Evolutionary conservation across 1,140 invertebrate genomes (phyloP).

Genomic region (Drosophila jambulina): DNA sequence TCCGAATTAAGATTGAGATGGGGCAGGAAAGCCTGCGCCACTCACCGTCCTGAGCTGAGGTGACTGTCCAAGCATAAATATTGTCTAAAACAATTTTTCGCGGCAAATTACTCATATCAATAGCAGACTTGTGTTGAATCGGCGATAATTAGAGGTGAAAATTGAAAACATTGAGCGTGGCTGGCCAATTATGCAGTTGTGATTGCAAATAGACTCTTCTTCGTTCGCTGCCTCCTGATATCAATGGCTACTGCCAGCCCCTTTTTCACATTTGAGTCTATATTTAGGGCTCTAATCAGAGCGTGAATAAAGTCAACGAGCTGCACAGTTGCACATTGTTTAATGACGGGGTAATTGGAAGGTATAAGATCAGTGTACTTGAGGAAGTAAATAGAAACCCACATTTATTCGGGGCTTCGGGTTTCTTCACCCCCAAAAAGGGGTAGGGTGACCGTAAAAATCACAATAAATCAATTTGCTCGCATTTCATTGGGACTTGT

Average conservation of each 20-base stretch:
- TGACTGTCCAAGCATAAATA: conserved; percentile 65
- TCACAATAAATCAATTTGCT: conserved; percentile 12
- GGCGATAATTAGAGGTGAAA: conserved; percentile 77
- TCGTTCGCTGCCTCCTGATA: conserved; percentile 21
- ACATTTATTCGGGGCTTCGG: not conserved
- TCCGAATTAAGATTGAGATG: conserved; percentile 7
- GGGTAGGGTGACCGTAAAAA: conserved; percentile 2
- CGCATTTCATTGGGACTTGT: conserved; percentile 26
- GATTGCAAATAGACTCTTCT: conserved; percentile 60
- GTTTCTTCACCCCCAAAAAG: not conserved
- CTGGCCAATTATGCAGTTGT: conserved; percentile 73
- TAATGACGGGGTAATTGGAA: conserved; percentile 37
- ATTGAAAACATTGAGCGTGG: conserved; percentile 77
- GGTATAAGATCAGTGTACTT: conserved; percentile 6
- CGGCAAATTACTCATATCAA: conserved; percentile 60
- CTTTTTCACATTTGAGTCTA: conserved; percentile 26
- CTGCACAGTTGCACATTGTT: conserved; percentile 28
- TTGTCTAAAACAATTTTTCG: conserved; percentile 59
- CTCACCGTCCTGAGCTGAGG: conserved; percentile 7
- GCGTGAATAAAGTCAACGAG: conserved; percentile 62
- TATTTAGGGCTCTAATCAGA: conserved; percentile 71
- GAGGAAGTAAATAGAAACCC: not conserved
- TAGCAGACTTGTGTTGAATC: conserved; percentile 34
- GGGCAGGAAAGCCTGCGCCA: not conserved
- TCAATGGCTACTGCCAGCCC: conserved; percentile 2